These are phyloP conservation scores for Ciconia nigra DNA, from an alignment of 2,797 vertebrate genomes.

Conservation along the genomic window DNA sequence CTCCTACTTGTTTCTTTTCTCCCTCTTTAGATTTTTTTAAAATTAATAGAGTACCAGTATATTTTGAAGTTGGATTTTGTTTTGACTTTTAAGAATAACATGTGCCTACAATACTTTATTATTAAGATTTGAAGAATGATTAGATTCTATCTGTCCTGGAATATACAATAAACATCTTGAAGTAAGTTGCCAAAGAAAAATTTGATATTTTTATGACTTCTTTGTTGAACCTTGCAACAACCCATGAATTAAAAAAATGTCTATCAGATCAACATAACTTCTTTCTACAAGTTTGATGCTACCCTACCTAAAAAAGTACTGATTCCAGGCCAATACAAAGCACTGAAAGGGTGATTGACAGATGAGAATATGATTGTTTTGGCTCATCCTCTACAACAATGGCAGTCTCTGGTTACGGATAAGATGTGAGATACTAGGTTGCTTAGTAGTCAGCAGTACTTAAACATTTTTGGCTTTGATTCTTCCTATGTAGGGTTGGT, in stretches of 20 bases:
- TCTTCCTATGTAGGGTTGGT: background rate
- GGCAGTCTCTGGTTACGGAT: background rate
- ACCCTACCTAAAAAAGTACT: background rate
- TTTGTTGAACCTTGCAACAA: background rate
- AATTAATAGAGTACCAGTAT: background rate
- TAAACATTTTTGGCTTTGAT: background rate
- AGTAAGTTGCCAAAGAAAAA: background rate
- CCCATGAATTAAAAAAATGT: background rate
- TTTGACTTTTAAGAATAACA: background rate
- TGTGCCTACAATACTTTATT: background rate
- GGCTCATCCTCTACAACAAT: background rate
- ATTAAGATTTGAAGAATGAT: background rate
- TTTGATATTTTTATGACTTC: background rate
- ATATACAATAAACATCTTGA: background rate
- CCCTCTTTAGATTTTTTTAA: background rate
- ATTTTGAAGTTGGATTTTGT: background rate
- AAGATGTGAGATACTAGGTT: background rate
- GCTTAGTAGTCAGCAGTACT: background rate
- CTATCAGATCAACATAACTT: background rate
- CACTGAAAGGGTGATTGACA: background rate
- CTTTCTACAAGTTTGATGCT: background rate
- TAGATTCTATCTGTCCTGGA: background rate
- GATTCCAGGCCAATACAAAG: background rate
- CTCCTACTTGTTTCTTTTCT: background rate
- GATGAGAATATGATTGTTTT: background rate